These are phyloP conservation scores for Oscheius sp. DNA, from an alignment of 2,888 invertebrate genomes.

Conservation along the genomic window DNA sequence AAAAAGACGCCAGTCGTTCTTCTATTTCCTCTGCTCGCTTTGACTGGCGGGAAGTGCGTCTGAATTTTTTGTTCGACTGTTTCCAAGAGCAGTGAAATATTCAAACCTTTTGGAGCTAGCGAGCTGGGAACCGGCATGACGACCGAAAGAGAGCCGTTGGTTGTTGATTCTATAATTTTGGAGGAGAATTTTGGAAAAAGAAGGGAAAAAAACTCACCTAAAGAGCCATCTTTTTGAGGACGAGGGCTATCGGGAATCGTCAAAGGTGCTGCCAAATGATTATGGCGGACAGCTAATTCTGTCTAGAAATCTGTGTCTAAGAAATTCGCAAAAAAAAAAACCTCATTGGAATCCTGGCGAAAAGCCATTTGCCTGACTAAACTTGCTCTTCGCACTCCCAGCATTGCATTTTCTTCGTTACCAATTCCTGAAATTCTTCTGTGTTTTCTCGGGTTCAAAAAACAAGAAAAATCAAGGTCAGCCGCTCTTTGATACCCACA, in stretches of 20 bases:
- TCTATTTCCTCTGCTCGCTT: neutral
- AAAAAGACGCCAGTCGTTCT: no score
- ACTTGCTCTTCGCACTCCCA: conserved; percentile 51
- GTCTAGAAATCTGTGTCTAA: conserved; percentile 44
- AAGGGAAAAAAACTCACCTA: neutral
- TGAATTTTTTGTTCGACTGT: no score
- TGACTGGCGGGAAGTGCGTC: no score
- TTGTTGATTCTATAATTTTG: neutral
- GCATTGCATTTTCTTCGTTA: conserved; percentile 34
- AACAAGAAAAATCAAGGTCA: neutral
- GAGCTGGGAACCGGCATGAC: neutral
- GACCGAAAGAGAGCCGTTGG: neutral
- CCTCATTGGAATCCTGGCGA: conserved; percentile 54
- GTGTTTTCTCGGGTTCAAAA: neutral
- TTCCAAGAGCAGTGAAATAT: no score
- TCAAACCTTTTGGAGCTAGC: neutral
- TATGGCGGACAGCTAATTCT: conserved; percentile 58
- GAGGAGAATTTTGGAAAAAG: neutral
- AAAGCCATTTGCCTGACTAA: conserved; percentile 55
- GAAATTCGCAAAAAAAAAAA: neutral
- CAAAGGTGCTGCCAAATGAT: conserved; percentile 61
- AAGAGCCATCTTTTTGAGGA: conserved; percentile 54
- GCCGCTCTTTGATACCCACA: neutral
- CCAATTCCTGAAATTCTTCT: neutral
- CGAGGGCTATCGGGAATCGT: conserved; percentile 63